Evolutionary conservation across 2,113 vertebrate species (phyloP), one percentile per base, ranked within the genome.

Genomic region (Ranitomeya variabilis): DNA sequence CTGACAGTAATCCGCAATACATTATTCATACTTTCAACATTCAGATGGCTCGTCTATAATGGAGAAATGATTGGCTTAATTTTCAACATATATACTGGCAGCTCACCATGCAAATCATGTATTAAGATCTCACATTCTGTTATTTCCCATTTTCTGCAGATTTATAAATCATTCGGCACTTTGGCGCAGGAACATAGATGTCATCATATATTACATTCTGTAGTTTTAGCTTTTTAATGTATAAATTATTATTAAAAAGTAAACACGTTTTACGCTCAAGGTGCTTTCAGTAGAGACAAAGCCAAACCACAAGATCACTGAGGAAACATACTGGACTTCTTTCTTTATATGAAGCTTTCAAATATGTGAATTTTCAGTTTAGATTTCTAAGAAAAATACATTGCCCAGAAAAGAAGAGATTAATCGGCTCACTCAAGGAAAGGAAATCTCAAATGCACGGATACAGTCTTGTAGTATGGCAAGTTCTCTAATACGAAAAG

Each of bases 11-110:
- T 80, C 86, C 80, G 76, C 16, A 80, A 87, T 80, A 66, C 85
- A 87, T 87, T 87, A 87, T 87, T 87, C 86, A 87, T 87, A 52
- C 60, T 80, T 87, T 80, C 60, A 31, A 87, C 79, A 87, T 87
- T 80, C 86, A 87, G 86, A 77, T 86, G 85, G 76, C 86, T 80
- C 64, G 52, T 87, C 77, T 80, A 87, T 87, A 87, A 80, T 80
- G 60, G 76, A 80, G 77, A 80, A 87, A 86, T 80, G 86, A 87
- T 87, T 87, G 76, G 45, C 86, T 80, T 80, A 80, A 87, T 87
- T 87, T 71, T 52, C 77, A 87, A 79, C 76, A 87, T 80, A 87
- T 87, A 87, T 69, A 87, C 51, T 31, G 51, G 79, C 86, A 87
- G 86, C 76, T 86, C n/a, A 52, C 76, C 62, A 87, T 87, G 86